Conservation (phyloP, 2,113 vertebrate genomes). For the Mystacornis crossleyi region DNA sequence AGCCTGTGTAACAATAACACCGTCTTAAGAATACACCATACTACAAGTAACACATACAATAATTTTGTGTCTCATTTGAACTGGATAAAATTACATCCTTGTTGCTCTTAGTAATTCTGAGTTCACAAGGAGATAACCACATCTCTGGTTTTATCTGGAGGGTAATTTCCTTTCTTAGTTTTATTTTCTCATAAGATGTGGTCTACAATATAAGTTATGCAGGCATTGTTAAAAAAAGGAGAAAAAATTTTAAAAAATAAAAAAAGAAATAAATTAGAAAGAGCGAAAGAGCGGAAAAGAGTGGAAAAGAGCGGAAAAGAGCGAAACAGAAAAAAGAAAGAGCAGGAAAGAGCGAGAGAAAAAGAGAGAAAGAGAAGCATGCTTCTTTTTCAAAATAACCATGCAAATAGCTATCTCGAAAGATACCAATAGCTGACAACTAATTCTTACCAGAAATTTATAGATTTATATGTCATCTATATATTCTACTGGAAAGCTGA, state of each 20-base stretch:
- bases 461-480: background rate
- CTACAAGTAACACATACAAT: background rate
- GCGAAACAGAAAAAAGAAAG: no score
- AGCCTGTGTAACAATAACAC: background rate
- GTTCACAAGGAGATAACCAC: background rate
- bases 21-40: background rate
- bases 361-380: no score
- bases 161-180: background rate
- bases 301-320: no score
- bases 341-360: no score
- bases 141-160: background rate
- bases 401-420: background rate
- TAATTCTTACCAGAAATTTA: background rate
- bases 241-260: no score
- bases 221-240: background rate
- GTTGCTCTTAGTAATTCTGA: background rate
- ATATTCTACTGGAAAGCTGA: background rate
- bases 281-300: no score
- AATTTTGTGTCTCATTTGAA: background rate
- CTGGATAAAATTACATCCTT: background rate
- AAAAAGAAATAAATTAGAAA: background rate
- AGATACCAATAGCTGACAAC: background rate
- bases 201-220: background rate
- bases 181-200: background rate
- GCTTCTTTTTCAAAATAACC: background rate